Conservation (phyloP, 2,888 invertebrate species). For the Lasioglossum malachurum region DNA sequence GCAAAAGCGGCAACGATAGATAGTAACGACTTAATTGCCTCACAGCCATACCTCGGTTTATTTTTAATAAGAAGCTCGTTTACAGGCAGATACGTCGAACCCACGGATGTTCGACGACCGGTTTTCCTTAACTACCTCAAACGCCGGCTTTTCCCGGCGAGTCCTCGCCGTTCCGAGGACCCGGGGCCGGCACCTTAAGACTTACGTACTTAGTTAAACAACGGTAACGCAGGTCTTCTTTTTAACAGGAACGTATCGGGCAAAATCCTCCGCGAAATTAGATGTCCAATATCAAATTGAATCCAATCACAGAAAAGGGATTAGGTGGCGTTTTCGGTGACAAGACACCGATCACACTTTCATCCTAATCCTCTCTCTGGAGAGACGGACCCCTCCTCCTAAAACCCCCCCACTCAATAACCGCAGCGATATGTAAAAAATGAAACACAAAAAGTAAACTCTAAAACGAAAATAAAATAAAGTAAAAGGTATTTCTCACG, state of each 20-base stretch:
- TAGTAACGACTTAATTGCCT: constrained; percentile 5
- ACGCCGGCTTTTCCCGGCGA: constrained; percentile 12
- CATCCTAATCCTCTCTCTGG: constrained; percentile 16
- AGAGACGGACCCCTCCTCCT: background rate
- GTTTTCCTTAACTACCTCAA: constrained; percentile 47
- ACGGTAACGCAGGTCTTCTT: background rate
- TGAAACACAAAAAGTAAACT: background rate
- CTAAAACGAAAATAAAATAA: background rate
- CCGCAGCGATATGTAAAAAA: constrained; percentile 20
- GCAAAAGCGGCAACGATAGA: constrained; percentile 6
- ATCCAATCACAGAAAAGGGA: background rate
- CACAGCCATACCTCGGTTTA: background rate
- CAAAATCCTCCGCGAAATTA: constrained; percentile 17
- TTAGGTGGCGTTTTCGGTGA: background rate
- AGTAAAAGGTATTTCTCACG: constrained; percentile 36
- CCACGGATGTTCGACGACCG: constrained; percentile 49
- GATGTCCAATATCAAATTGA: constrained; percentile 5
- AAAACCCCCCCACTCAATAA: constrained; percentile 1
- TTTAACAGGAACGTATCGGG: constrained; percentile 3
- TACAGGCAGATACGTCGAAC: constrained; percentile 53
- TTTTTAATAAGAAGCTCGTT: constrained; percentile 10
- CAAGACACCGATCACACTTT: background rate
- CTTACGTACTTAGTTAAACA: constrained; percentile 3
- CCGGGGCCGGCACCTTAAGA: constrained; percentile 1
- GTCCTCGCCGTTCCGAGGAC: background rate